Evolutionary conservation across 2,888 invertebrate genomes (phyloP).

Genomic region (Caenorhabditis japonica): DNA sequence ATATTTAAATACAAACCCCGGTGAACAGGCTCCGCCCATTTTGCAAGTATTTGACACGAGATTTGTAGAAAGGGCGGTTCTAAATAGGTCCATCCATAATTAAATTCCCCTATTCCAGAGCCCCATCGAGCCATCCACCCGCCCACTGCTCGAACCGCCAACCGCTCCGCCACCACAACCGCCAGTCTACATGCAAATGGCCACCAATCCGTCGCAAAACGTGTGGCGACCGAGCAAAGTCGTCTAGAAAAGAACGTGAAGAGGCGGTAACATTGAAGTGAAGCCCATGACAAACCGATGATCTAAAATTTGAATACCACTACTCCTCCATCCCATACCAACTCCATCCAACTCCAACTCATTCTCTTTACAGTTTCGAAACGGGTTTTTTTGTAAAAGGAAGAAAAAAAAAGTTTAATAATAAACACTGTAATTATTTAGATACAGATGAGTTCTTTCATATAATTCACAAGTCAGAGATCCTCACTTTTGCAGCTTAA

Average conservation of each 20-base stretch:
- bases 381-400: slow-evolving; percentile 18
- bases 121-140: slow-evolving; percentile 49
- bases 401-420: background rate
- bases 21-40: no score
- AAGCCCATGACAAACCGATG: slow-evolving; percentile 50
- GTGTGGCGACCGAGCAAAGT: slow-evolving; percentile 62
- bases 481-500: slow-evolving; percentile 59
- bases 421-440: no score
- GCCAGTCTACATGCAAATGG: slow-evolving; percentile 61
- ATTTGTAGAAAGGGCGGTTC: no score
- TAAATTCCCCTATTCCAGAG: slow-evolving; percentile 6
- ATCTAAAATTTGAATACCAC: slow-evolving; percentile 34
- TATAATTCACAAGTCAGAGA: slow-evolving; percentile 7
- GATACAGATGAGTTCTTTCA: no score
- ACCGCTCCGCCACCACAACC: slow-evolving; percentile 64
- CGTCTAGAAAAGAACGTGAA: no score
- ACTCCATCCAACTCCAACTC: slow-evolving; percentile 13
- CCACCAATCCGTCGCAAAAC: slow-evolving; percentile 54
- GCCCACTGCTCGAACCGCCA: slow-evolving; percentile 63
- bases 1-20: no score
- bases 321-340: slow-evolving; percentile 21
- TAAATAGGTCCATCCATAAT: no score
- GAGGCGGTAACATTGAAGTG: no score
- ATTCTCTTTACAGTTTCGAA: slow-evolving; percentile 30
- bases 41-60: no score